Evolutionary conservation across 2,888 invertebrate species (phyloP).

Genomic region (Ectropis crepuscularia): DNA sequence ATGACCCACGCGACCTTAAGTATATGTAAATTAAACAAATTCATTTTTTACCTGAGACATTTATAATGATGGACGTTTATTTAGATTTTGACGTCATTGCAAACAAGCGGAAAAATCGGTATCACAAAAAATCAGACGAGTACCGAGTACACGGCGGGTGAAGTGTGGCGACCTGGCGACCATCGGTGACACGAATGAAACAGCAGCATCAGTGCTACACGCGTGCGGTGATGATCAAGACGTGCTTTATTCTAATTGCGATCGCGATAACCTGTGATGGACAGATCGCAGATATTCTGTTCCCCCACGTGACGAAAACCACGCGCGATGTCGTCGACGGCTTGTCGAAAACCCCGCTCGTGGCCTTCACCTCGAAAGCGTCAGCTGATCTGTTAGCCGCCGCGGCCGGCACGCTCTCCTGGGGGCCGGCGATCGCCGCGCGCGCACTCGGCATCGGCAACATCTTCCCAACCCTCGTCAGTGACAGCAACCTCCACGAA

Average conservation of each 20-base stretch:
- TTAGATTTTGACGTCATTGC: conserved; percentile 38
- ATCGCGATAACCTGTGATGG: conserved; percentile 36
- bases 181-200: conserved; percentile 17
- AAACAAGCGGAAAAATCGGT: conserved; percentile 47
- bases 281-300: conserved; percentile 42
- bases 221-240: conserved; percentile 42
- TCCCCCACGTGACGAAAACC: conserved; percentile 38
- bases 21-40: no score
- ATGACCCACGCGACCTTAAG: no score
- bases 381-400: conserved; percentile 47
- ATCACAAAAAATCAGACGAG: conserved; percentile 39
- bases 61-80: conserved; percentile 3
- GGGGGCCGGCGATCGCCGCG: conserved; percentile 46
- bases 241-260: conserved; percentile 35
- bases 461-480: conserved; percentile 45
- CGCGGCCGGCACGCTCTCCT: conserved; percentile 42
- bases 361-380: conserved; percentile 39
- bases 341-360: conserved; percentile 43
- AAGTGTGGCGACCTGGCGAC: conserved; percentile 10
- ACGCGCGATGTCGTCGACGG: conserved; percentile 38
- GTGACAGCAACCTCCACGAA: conserved; percentile 48
- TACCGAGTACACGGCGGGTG: conserved; percentile 38
- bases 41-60: no score
- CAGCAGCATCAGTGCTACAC: conserved; percentile 45
- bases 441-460: conserved; percentile 43